Evolutionary conservation across 2,113 vertebrate genomes (phyloP), one percentile per base, ranked within the genome.

Genomic region (Notiomystis cincta): DNA sequence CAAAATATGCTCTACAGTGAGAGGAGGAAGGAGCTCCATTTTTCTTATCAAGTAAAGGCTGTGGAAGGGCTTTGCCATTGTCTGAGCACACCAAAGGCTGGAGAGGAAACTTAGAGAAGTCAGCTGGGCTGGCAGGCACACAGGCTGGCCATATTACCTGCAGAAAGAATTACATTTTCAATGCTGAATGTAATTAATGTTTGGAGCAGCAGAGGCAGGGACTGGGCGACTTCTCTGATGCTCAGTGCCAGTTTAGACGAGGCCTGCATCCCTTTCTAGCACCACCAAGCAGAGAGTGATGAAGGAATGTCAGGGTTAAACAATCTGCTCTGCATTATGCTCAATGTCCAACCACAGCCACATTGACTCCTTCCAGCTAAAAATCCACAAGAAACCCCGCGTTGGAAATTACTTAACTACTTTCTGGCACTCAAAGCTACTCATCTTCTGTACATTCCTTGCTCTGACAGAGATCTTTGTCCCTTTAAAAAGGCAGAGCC

Each of bases 381-480:
- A 88, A 93, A 94, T 88, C 51, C 88, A 81, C 87, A 77, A 90
- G 85, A 79, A 91, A 47, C 50, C 35, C 58, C 1, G 1, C 35
- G 67, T 6, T 96, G 88, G 88, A 95, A 94, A 93, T 92, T 15
- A 80, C 71, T 94, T 91, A 86, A 87, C 56, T 77, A 38, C 57
- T 83, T 80, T 92, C 76, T 94, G 82, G 95, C 90, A 40, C 64
- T 77, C 56, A 28, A 81, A 90, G 67, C 56, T 83, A 67, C 90
- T 92, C 87, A 88, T 96, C 90, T 85, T 91, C 58, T 80, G 44
- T 50, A 67, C 47, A 40, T 77, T 88, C 60, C 64, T 89, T 44
- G 69, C 77, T 86, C 82, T 90, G 75, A 94, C 33, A 70, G 66
- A 86, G 50, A 77, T 89, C 75, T 86, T 85, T 88, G 91, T 94